phyloP scores from a whole-genome alignment of 2,113 vertebrate genomes.

The human (Homo sapiens) region GRCh38 chr12:26298001-26298500 shows the following conservation, averaged over 20 bases:
- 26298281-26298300: background rate
- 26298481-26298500: background rate
- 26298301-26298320: background rate
- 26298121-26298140: background rate
- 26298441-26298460: background rate
- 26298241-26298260: background rate
- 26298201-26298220: background rate
- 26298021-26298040: background rate
- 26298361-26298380: background rate
- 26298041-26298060: background rate
- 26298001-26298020: background rate
- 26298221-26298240: background rate
- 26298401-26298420: background rate
- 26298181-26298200: background rate
- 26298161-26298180: background rate
- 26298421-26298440: background rate
- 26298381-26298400: background rate
- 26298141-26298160: background rate
- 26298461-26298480: background rate
- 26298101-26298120: background rate
- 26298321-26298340: background rate
- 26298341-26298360: background rate
- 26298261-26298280: background rate
- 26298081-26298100: background rate
- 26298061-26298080: background rate